Base-by-base conservation (phyloP, 2,113 vertebrate genomes). In the Protobothrops mucrosquamatus region DNA sequence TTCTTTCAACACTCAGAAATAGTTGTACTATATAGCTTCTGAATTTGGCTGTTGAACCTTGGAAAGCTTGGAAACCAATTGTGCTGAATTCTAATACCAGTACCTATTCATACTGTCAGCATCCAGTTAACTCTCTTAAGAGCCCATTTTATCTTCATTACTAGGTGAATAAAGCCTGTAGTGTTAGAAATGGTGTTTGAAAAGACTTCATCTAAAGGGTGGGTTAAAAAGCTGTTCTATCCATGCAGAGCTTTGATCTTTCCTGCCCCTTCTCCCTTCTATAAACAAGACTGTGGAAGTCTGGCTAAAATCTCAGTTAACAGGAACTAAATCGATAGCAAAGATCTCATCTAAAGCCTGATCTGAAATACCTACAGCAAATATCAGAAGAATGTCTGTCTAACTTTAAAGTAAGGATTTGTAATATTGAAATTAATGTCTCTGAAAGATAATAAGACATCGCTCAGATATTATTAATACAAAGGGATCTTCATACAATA, bases 401-500 rank as follows among this genome's bases (percentile, higher is more conserved):
- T 20, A 46, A 46, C 46, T 46, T 4, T 46, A 57, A 92, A 7
- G 51, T 29, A 91, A 95, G 91, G 93, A 85, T 89, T 89, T 89
- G 92, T 90, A 81, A 56, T 24, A 52, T 51, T 61, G 92, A 26
- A 95, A 94, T 91, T 57, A 87, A 88, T 93, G 92, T 87, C 94
- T 94, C 59, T 91, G 91, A 93, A 89, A 86, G 86, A 91, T 91
- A 87, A 92, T 85, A 92, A 90, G 81, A 9, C 39, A 88, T 85
- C 69, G 52, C 51, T 51, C 46, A 90, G 20, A 93, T 61, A 88
- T 87, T 90, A 95, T 94, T 96, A 95, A 87, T 61, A 92, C 89
- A 93, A 90, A 92, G 22, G 10, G 89, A 91, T 89, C 87, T 92
- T 94, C 56, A 87, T 87, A 69, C 64, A 69, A 5, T n/a, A 92